A percentile compares a stretch with the other conserved stretches of the same genome.
Evolutionary conservation across 2,888 invertebrate genomes (phyloP).

Genomic region (Amphipyra tragopoginis): DNA sequence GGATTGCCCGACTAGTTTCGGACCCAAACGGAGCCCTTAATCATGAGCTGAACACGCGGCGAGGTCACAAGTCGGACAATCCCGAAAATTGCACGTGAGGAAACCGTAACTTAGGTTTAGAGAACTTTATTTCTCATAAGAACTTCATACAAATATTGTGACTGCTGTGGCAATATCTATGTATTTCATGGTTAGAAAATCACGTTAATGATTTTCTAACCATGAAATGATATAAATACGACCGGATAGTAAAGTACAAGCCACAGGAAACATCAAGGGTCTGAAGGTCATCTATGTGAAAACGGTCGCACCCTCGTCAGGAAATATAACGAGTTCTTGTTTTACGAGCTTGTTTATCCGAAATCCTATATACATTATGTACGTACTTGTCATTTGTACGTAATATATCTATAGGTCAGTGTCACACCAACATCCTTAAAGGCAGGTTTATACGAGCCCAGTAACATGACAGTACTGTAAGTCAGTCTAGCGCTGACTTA

Average conservation of each 20-base stretch:
- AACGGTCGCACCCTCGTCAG: slow-evolving; percentile 71
- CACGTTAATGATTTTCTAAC: too few relatives aligned
- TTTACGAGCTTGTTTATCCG: slow-evolving; percentile 76
- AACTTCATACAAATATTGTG: too few relatives aligned
- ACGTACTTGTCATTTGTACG: slow-evolving; percentile 31
- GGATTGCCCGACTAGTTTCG: too few relatives aligned
- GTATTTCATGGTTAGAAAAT: not conserved
- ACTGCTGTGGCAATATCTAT: not conserved
- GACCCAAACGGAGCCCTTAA: too few relatives aligned
- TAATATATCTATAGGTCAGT: slow-evolving; percentile 44
- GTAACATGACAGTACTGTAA: too few relatives aligned
- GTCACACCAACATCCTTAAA: slow-evolving; percentile 3
- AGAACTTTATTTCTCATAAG: too few relatives aligned
- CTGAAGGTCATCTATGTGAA: slow-evolving; percentile 61
- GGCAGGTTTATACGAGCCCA: too few relatives aligned
- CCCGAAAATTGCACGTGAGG: too few relatives aligned
- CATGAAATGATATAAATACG: slow-evolving; percentile 19
- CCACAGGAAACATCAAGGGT: slow-evolving; percentile 56
- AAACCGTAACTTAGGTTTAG: too few relatives aligned
- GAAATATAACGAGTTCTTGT: slow-evolving; percentile 71
- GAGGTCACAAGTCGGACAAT: too few relatives aligned
- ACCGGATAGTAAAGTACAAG: slow-evolving; percentile 26
- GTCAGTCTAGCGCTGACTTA: too few relatives aligned
- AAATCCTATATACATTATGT: slow-evolving; percentile 55
- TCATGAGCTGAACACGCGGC: too few relatives aligned